Evolutionary conservation across 2,113 vertebrate species (phyloP), one percentile per base, ranked within the genome.

Genomic region (Poeciliopsis turrubarensis): DNA sequence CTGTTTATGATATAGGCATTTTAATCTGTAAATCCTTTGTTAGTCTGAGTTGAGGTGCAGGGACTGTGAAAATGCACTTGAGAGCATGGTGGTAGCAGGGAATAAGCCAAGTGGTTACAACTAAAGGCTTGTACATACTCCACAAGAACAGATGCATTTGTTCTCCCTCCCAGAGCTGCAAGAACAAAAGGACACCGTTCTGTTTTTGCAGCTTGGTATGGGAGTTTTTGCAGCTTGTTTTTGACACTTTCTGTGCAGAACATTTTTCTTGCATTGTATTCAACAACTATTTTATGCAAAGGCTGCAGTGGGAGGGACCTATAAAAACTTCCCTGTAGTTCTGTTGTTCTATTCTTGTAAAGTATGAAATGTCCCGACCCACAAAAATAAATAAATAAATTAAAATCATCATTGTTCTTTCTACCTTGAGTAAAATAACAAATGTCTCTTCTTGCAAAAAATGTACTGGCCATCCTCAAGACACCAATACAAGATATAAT

Each of bases 1-100:
- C 63, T 84, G 77, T 84, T 84, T 71, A 80, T 75, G 73, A 80
- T 81, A 87, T 70, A 72, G 77, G 12, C 74, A 54, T 60, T 75
- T 31, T 27, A 66, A 39, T 79, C 81, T 79, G 66, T 89, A 79
- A 72, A 74, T 89, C 54, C 12, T 79, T 34, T 79, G 30, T 62
- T 47, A 47, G 17, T 47, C 44, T 47, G 44, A 17, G 44, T 47
- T 47, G 67, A 80, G 67, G 39, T 60, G 70, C n/a, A 27, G 61
- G 77, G 68, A 44, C 51, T 73, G 72, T 77, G 54, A 83, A 79
- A 81, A 77, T 26, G 67, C 44, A 47, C 44, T 47, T 47, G 14
- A 47, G 67, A 34, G 54, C 39, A 39, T 71, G 31, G 51, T 60
- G 79, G 75, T 73, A 81, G 65, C 57, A 79, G 60, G 62, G 47